Conservation (phyloP, 2,888 invertebrate species). For the Epirrita christyi region DNA sequence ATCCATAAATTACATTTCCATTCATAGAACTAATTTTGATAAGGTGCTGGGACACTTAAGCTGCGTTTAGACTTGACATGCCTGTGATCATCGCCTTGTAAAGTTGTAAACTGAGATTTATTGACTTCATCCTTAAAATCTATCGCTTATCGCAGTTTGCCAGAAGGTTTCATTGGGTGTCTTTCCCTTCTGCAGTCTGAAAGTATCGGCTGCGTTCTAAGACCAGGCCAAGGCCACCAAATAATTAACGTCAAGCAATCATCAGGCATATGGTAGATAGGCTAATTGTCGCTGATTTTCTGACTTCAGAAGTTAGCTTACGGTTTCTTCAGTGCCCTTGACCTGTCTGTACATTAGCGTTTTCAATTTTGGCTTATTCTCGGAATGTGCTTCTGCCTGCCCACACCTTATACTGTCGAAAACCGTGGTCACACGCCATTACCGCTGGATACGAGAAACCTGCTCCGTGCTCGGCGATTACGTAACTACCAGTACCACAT, state of each 20-base stretch:
- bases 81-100: not conserved
- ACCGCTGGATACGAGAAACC: constrained; percentile 23
- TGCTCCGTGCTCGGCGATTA: constrained; percentile 27
- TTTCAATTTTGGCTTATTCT: constrained; percentile 1
- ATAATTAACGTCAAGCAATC: too few species aligned
- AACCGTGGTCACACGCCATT: constrained; percentile 23
- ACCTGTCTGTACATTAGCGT: not conserved
- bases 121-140: too few species aligned
- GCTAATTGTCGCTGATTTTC: too few species aligned
- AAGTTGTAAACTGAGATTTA: too few species aligned
- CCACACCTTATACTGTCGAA: constrained; percentile 15
- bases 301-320: not conserved
- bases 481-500: constrained; percentile 20
- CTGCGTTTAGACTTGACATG: not conserved
- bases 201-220: too few species aligned
- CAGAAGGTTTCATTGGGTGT: too few species aligned
- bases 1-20: constrained; percentile 21
- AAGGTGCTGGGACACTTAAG: constrained; percentile 5
- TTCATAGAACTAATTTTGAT: constrained; percentile 26
- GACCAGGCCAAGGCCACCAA: too few species aligned
- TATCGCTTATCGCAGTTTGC: too few species aligned
- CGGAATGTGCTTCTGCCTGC: constrained; percentile 13
- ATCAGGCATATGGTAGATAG: too few species aligned
- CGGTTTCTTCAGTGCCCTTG: constrained; percentile 7
- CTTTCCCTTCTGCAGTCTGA: too few species aligned